A percentile compares a stretch with the other conserved stretches of the same genome.
These are phyloP conservation scores for Pecten maximus DNA, from an alignment of 2,888 invertebrate species.

Conservation along the genomic window DNA sequence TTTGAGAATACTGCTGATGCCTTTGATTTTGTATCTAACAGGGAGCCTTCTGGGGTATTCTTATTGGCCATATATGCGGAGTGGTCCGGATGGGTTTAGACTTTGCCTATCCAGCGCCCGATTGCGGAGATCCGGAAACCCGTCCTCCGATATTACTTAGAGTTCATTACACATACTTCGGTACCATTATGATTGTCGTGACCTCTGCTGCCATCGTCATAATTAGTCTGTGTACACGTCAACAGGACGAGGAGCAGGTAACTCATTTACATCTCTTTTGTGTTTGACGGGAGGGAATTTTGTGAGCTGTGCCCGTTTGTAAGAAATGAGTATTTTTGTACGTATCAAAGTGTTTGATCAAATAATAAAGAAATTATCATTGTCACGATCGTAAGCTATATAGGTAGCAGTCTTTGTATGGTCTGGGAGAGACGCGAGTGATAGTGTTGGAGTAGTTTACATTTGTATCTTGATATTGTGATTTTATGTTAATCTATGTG, in stretches of 20 bases:
- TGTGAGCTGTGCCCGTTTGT: too few species aligned
- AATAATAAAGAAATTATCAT: too few species aligned
- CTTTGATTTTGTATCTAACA: conserved; percentile 48
- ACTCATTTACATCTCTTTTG: too few species aligned
- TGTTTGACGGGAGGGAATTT: too few species aligned
- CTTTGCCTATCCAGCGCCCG: conserved; percentile 82
- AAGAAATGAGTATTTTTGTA: too few species aligned
- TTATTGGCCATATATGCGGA: conserved; percentile 82
- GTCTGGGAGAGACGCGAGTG: too few species aligned
- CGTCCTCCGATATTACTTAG: conserved; percentile 77
- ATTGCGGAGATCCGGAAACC: conserved; percentile 82
- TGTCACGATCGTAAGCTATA: too few species aligned
- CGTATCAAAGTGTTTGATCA: too few species aligned
- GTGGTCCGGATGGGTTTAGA: conserved; percentile 82
- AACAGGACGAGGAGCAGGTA: conserved; percentile 67
- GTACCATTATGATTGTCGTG: conserved; percentile 70
- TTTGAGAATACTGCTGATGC: background rate
- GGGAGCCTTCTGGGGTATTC: conserved; percentile 83
- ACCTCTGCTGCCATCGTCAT: conserved; percentile 71
- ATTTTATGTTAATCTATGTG: too few species aligned
- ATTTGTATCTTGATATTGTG: too few species aligned
- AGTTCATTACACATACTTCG: conserved; percentile 80
- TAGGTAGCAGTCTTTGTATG: too few species aligned
- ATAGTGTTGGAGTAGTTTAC: too few species aligned
- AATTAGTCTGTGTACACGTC: conserved; percentile 70